These are phyloP conservation scores for Mus caroli DNA, from an alignment of 2,797 vertebrate genomes.

Conservation along the genomic window DNA sequence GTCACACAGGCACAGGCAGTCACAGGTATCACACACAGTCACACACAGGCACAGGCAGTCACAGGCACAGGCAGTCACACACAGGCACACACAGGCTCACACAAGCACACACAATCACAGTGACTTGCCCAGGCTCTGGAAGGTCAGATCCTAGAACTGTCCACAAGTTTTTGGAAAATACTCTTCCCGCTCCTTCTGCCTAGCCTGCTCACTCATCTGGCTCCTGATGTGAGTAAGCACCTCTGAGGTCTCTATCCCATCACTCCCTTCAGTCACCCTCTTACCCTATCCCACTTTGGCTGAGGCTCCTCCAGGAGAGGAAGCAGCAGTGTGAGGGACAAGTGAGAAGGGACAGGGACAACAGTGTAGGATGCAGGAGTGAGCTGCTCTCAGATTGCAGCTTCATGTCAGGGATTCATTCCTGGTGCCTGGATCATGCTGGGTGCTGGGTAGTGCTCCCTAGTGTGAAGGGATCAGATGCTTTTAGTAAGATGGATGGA, in stretches of 20 bases:
- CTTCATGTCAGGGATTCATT: not conserved
- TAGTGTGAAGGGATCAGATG: rapidly evolving
- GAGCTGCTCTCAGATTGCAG: not conserved
- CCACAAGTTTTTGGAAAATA: not conserved
- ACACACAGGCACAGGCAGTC: no score
- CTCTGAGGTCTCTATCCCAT: not conserved
- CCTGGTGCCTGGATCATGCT: not conserved
- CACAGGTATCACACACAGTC: no score
- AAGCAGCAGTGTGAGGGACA: not conserved
- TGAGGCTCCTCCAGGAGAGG: not conserved
- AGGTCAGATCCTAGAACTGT: not conserved
- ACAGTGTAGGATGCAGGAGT: not conserved
- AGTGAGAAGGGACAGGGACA: not conserved
- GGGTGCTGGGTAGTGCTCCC: not conserved
- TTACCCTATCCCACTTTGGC: not conserved
- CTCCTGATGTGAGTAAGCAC: not conserved
- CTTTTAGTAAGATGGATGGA: not conserved
- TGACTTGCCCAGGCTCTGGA: not conserved
- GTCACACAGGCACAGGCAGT: no score
- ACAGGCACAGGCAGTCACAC: not conserved
- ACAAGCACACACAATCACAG: not conserved
- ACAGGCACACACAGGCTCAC: no score
- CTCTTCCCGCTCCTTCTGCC: not conserved
- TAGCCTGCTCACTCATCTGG: not conserved
- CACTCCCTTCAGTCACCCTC: not conserved